A percentile compares a stretch with the other conserved stretches of the same genome.
These are phyloP conservation scores for Drusus annulatus DNA, from an alignment of 1,140 invertebrate species.

Conservation along the genomic window DNA sequence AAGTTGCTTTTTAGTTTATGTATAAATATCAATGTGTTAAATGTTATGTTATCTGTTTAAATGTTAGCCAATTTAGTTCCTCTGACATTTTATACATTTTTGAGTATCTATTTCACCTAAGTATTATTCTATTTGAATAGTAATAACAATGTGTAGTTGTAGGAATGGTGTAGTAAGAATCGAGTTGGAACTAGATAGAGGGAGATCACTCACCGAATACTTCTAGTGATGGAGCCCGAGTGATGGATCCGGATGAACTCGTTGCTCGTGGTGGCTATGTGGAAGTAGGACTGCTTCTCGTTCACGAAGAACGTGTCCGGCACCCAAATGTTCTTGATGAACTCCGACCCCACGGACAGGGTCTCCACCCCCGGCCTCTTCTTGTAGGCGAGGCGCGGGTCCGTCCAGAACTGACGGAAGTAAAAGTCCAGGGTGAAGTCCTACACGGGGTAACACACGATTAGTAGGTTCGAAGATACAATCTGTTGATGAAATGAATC, in stretches of 20 bases:
- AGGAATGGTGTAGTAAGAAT: no score
- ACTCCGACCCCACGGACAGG: conserved; percentile 92
- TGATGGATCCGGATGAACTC: conserved; percentile 97
- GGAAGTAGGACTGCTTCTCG: conserved; percentile 98
- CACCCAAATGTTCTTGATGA: conserved; percentile 98
- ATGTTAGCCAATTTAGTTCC: no score
- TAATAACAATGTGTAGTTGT: no score
- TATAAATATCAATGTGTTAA: no score
- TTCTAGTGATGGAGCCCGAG: conserved; percentile 93
- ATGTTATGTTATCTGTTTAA: no score
- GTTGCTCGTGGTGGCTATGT: conserved; percentile 97
- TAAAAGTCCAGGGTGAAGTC: conserved; percentile 99
- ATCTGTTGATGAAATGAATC: no score
- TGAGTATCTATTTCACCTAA: no score
- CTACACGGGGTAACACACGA: conserved; percentile 70
- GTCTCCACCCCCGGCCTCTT: conserved; percentile 90
- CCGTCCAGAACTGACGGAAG: conserved; percentile 98
- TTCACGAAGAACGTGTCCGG: conserved; percentile 99
- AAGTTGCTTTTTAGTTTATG: no score
- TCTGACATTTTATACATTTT: no score
- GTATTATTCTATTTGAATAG: no score
- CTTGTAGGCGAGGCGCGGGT: conserved; percentile 92
- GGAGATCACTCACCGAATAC: conserved; percentile 86
- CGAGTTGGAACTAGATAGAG: no score
- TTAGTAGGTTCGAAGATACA: background rate